These are phyloP conservation scores for Rhopalosiphum padi DNA, from an alignment of 1,140 invertebrate species.

Conservation along the genomic window DNA sequence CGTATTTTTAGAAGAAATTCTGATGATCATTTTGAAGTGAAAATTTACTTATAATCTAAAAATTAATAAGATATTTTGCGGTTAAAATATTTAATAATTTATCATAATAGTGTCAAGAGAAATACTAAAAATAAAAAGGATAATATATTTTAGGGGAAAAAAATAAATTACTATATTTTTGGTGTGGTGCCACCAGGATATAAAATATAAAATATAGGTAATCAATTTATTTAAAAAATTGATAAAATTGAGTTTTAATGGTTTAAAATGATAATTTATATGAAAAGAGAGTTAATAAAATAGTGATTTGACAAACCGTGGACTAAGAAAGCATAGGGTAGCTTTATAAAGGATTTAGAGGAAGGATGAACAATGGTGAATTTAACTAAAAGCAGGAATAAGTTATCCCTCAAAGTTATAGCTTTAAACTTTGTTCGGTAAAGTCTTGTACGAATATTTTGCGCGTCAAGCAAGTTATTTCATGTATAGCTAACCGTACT, in stretches of 20 bases:
- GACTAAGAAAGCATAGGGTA: not conserved
- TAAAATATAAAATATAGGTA: not conserved
- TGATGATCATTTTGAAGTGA: not conserved
- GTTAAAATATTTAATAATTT: not conserved
- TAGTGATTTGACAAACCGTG: not conserved
- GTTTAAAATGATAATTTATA: not conserved
- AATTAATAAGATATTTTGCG: not conserved
- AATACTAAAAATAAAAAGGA: not conserved
- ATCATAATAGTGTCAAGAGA: not conserved
- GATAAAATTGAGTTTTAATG: not conserved
- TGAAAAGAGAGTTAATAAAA: not conserved
- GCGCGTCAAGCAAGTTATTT: not conserved
- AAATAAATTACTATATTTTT: not conserved
- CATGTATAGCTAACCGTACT: not conserved
- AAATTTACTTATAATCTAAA: not conserved
- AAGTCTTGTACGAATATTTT: not conserved
- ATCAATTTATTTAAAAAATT: not conserved
- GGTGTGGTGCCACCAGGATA: not conserved
- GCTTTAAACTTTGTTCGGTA: slow-evolving; percentile 2
- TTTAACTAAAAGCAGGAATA: not conserved
- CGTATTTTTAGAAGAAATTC: not conserved
- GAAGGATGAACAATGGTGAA: not conserved
- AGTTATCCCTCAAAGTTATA: not conserved
- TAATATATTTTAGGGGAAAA: not conserved
- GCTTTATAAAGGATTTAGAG: not conserved